A percentile compares a stretch with the other conserved stretches of the same genome.
phyloP scores from a whole-genome alignment of 2,888 invertebrate genomes.

The Ectropis crepuscularia region DNA sequence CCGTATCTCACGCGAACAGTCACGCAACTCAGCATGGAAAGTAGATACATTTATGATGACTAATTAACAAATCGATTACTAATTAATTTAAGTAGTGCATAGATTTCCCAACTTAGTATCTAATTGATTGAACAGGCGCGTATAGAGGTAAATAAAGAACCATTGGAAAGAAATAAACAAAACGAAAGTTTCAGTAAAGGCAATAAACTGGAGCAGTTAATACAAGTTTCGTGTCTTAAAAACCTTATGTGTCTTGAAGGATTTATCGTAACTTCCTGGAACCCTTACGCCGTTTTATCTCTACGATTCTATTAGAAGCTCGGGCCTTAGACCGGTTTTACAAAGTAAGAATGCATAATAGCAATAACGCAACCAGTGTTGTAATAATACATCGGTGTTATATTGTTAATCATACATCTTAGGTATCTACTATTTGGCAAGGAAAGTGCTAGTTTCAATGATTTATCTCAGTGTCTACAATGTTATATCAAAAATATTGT shows the following conservation, averaged over 20 bases:
- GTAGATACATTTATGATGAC: constrained; percentile 31
- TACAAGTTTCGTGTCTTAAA: constrained; percentile 6
- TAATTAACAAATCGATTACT: constrained; percentile 4
- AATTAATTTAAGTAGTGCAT: constrained; percentile 8
- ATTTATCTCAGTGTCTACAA: constrained; percentile 4
- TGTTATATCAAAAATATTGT: not conserved
- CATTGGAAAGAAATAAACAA: constrained; percentile 4
- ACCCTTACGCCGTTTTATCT: constrained; percentile 10
- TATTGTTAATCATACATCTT: constrained; percentile 6
- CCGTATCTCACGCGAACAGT: constrained; percentile 62
- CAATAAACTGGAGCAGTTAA: constrained; percentile 11
- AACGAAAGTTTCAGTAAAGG: constrained; percentile 6
- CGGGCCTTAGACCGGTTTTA: constrained; percentile 15
- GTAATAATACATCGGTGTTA: constrained; percentile 1
- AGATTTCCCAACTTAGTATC: not conserved
- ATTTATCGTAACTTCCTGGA: constrained; percentile 22
- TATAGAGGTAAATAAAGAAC: not conserved
- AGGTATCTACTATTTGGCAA: constrained; percentile 16
- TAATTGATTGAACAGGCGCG: not conserved
- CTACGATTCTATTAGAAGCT: constrained; percentile 12
- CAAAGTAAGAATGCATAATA: constrained; percentile 2
- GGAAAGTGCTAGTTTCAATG: constrained; percentile 14
- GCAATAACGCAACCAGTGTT: not conserved
- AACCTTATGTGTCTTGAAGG: constrained; percentile 12
- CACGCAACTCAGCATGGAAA: constrained; percentile 58